Evolutionary conservation across 2,113 vertebrate species (phyloP).

Genomic region (Clarias gariepinus): DNA sequence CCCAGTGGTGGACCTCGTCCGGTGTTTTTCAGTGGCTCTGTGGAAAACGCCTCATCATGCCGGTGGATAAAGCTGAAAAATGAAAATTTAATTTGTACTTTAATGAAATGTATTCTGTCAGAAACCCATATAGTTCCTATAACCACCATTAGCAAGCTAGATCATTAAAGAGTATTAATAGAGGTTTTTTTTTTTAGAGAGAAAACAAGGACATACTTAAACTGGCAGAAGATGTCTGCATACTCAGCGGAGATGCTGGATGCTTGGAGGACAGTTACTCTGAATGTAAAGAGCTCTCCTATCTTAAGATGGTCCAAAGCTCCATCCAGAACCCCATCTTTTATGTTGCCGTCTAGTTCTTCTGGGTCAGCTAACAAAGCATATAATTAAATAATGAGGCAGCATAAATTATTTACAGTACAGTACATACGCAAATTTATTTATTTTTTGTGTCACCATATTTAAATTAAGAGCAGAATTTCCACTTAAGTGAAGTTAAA

Average conservation of each 20-base stretch:
- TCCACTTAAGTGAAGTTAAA: too few species aligned
- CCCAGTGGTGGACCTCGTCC: constrained; percentile 91
- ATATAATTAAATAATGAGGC: not conserved
- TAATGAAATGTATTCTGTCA: not conserved
- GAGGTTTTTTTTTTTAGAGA: not conserved
- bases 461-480: too few species aligned
- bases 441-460: too few species aligned
- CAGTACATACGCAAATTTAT: too few species aligned
- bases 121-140: not conserved
- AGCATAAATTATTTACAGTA: not conserved
- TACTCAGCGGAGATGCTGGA: constrained; percentile 97
- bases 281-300: constrained; percentile 91
- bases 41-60: constrained; percentile 96
- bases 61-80: constrained; percentile 91
- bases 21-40: constrained; percentile 95
- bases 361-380: constrained; percentile 71
- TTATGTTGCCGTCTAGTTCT: constrained; percentile 79
- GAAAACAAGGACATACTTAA: constrained; percentile 78
- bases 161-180: not conserved
- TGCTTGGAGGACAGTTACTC: constrained; percentile 94
- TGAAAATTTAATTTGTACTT: too few species aligned
- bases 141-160: not conserved
- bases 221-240: constrained; percentile 98
- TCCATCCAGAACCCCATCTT: constrained; percentile 75
- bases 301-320: constrained; percentile 85